Base-by-base conservation (phyloP, 2,888 invertebrate genomes). In the Galeopsomyia nigrocyanea region DNA sequence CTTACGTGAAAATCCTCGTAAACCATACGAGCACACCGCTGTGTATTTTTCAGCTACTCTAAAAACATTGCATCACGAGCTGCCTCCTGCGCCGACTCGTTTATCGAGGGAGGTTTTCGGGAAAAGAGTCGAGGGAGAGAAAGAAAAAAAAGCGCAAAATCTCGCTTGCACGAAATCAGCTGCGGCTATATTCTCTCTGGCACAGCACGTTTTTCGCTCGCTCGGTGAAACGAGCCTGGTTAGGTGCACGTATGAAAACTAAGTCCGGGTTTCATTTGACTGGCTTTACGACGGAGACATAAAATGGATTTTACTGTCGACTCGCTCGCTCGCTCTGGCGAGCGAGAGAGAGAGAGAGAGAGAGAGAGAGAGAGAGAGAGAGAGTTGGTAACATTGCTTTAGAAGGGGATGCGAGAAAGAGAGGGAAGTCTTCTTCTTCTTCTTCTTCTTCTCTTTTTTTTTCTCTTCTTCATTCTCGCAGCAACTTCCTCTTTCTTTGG, bases 251-350 rank as follows among this genome's bases (percentile, higher is more conserved):
- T 84, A 84, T 84, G 84, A 84, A 84, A 84, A 84, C 84, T 83
- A 83, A 84, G 84, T 84, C 84, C 80, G 77, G 81, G 84, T 84
- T 84, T 84, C 84, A 84, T 84, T 84, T 83, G 84, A 83, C 84
- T 84, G 84, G 81, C 83, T 84, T 84, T 84, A 84, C 84, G 84
- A 84, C 82, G 78, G 76, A 81, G 83, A 83, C 84, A 84, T 84
- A 84, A 84, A 84, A 83, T 83, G 83, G 83, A 84, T 84, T 84
- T 84, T 84, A 84, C 83, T 84, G 84, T 84, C 83, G 84, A 83
- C 84, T 83, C 84, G 84, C 83, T 84, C 84, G 82, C 84, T 83
- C 83, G 84, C 83, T 83, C 83, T 83, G 19, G 19, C 14, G 21
- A 57, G 78, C 79, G 81, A 82, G 81, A 81, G 80, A 82, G 78